Evolutionary conservation across 30 jellyfish, hydroid and myxozoan genomes (phyloP), one percentile per base, ranked within the genome.

Genomic region (Hydra vulgaris): DNA sequence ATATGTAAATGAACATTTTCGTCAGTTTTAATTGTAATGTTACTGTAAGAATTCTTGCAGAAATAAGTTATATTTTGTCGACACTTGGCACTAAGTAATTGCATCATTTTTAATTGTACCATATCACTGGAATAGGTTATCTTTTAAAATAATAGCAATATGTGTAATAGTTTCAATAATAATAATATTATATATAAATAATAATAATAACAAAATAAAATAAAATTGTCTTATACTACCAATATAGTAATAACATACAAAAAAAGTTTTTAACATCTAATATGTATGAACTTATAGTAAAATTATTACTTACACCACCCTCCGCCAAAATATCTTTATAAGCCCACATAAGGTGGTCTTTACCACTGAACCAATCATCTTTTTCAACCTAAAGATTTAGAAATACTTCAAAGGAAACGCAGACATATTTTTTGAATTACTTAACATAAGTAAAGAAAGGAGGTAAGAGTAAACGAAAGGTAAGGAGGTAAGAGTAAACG

Each of bases 81-180:
- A 23, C 95, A 92, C 12, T 87, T 86, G 26, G 86, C 82, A 77
- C 97, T 90, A 83, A 90, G 70, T 70, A 90, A 74, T 27, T 87
- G 85, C 88, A 90, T 72, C 90, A 90, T 86, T 66, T 90, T 90
- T 26, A 90, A 76, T 70, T 90, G 97, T 0, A 88, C 87, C 79
- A 85, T 53, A 53, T 90, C 97, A 53, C 95, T 89, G 20, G 97
- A 89, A 83, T 90, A 90, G 76, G 79, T 56, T 23, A 90, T 88
- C 97, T 89, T 26, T 26, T n/a, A n/a, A n/a, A n/a, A n/a, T n/a
- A n/a, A n/a, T n/a, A n/a, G n/a, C n/a, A n/a, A n/a, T n/a, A n/a
- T n/a, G n/a, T n/a, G n/a, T n/a, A n/a, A n/a, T n/a, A n/a, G n/a
- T n/a, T n/a, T n/a, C n/a, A n/a, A n/a, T n/a, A n/a, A n/a, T n/a